Percentiles rank a stretch among this genome's conserved stretches.
Conservation (phyloP, 1,140 invertebrate species). For the Ceratosolen solmsi region DNA sequence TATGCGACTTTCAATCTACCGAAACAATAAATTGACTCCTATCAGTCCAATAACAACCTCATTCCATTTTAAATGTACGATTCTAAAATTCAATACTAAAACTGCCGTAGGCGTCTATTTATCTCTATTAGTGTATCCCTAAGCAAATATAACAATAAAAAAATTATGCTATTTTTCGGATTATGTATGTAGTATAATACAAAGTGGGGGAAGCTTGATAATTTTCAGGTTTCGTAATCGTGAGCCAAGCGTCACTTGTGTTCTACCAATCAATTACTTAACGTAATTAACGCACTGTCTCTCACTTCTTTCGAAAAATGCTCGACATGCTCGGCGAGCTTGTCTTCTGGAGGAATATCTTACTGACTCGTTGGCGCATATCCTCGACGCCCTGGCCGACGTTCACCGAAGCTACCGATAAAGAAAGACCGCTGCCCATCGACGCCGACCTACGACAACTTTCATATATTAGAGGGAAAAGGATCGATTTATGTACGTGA, state of each 20-base stretch:
- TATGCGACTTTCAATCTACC: too few relatives aligned
- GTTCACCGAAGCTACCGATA: slow-evolving; percentile 70
- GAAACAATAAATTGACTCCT: neutral
- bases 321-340: slow-evolving; percentile 64
- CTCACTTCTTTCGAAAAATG: slow-evolving; percentile 73
- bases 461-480: neutral
- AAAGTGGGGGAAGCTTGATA: neutral
- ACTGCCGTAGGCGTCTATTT: too few relatives aligned
- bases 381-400: slow-evolving; percentile 78
- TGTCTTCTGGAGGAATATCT: slow-evolving; percentile 76
- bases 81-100: too few relatives aligned
- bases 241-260: too few relatives aligned
- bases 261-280: neutral
- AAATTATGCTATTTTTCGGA: neutral
- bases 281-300: too few relatives aligned
- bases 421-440: slow-evolving; percentile 63
- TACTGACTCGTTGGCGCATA: slow-evolving; percentile 76
- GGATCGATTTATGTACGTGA: neutral
- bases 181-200: neutral
- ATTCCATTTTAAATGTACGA: too few relatives aligned
- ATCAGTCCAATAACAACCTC: too few relatives aligned
- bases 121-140: too few relatives aligned
- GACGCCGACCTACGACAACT: slow-evolving; percentile 63
- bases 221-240: neutral
- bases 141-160: neutral